phyloP scores from a whole-genome alignment of 2,888 invertebrate species.

The Gortyna flavago region DNA sequence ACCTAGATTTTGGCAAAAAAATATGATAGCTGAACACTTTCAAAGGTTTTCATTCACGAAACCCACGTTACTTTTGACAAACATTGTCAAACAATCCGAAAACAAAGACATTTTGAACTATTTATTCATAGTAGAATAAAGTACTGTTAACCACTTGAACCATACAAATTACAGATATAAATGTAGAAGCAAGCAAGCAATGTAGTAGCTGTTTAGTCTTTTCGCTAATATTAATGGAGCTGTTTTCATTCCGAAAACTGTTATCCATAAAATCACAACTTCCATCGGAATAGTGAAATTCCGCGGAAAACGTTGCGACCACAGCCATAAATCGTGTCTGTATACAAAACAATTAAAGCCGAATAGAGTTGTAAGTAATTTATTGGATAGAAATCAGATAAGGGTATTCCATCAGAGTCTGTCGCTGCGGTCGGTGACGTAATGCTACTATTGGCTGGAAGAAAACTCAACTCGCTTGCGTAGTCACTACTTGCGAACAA shows the following conservation, averaged over 20 bases:
- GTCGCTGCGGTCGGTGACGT: constrained; percentile 59
- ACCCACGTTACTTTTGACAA: not conserved
- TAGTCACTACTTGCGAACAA: constrained; percentile 13
- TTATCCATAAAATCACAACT: constrained; percentile 54
- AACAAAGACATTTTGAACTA: no score
- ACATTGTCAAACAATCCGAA: no score
- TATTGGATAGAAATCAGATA: constrained; percentile 81
- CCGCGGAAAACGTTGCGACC: constrained; percentile 66
- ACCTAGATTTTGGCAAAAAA: not conserved
- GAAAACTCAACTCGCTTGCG: constrained; percentile 7
- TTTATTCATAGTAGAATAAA: no score
- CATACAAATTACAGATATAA: not conserved
- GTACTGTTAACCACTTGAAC: not conserved
- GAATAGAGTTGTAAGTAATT: constrained; percentile 81
- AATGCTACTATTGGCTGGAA: constrained; percentile 27
- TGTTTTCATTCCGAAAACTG: constrained; percentile 30
- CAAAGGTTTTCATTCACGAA: not conserved
- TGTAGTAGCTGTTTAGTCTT: not conserved
- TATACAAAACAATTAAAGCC: constrained; percentile 81
- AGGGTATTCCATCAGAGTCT: constrained; percentile 74
- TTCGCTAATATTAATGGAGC: constrained; percentile 21
- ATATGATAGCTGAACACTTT: not conserved
- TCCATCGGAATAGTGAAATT: constrained; percentile 58
- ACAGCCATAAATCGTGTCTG: constrained; percentile 77
- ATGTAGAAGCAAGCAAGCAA: not conserved